Percentiles rank a stretch among this genome's conserved stretches.
Conservation (phyloP, 2,113 vertebrate genomes). For the Xenopus laevis region DNA sequence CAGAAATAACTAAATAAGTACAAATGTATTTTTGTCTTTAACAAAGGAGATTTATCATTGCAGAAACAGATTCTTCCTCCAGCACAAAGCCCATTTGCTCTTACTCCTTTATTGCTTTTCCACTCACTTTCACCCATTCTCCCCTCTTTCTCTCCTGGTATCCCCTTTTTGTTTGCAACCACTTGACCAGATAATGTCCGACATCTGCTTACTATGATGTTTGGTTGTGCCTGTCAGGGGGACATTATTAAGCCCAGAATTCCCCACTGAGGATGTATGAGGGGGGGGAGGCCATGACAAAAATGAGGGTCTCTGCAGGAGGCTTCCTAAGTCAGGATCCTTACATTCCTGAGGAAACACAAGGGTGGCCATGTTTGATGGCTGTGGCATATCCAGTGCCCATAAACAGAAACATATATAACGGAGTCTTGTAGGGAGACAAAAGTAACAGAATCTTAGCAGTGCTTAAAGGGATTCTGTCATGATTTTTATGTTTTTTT, state of each 20-base stretch:
- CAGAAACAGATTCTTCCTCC: too few relatives aligned
- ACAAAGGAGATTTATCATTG: too few relatives aligned
- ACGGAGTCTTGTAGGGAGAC: too few relatives aligned
- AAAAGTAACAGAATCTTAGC: not conserved
- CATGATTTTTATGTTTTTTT: too few relatives aligned
- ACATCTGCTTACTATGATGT: slow-evolving; percentile 43
- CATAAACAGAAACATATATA: too few relatives aligned
- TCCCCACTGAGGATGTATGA: slow-evolving; percentile 28
- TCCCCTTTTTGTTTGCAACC: slow-evolving; percentile 32
- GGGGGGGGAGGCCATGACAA: not conserved
- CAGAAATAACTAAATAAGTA: too few relatives aligned
- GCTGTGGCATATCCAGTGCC: too few relatives aligned
- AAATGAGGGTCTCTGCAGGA: slow-evolving; percentile 28
- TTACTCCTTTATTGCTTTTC: slow-evolving; percentile 1
- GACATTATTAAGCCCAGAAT: slow-evolving; percentile 31
- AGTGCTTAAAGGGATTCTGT: too few relatives aligned
- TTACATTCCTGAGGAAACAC: slow-evolving; percentile 25
- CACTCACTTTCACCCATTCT: slow-evolving; percentile 12
- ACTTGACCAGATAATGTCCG: slow-evolving; percentile 40
- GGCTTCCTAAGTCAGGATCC: slow-evolving; percentile 20
- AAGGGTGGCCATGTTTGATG: slow-evolving; percentile 31
- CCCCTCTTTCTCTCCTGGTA: slow-evolving; percentile 16
- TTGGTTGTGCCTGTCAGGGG: slow-evolving; percentile 36
- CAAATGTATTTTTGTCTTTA: too few relatives aligned
- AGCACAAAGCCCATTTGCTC: too few relatives aligned